Base-by-base conservation (phyloP, 2,888 invertebrate species). In the Caenorhabditis panamensis region DNA sequence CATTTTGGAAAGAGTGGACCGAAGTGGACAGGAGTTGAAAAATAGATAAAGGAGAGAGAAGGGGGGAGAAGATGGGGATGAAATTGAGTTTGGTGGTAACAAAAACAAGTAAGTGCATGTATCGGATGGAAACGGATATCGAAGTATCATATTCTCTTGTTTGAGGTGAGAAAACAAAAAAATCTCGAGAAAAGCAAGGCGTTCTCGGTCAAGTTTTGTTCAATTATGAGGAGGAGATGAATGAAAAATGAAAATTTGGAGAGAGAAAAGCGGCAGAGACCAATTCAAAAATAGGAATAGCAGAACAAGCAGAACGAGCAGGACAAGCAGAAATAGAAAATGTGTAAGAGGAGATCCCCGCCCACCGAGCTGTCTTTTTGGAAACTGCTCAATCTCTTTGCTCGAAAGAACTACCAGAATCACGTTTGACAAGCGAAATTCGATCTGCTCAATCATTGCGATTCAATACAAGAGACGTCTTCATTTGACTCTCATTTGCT, bases 341-440 rank as follows among this genome's bases (percentile, higher is more conserved):
- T 75, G 63, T 59, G 66, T 66, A 75, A 75, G 44, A 31, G 53
- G 73, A 73, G 58, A 64, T 22, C 28, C 26, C 63, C 71, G 73
- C 58, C 64, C 56, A 41, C 53, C 73, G 18, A 51, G 37, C 53
- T 61, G 61, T 44, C 41, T 62, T 69, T 61, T 37, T 11, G 13
- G 26, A 6, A 62, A 41, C 41, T 41, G 51, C 69, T 61, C 56
- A 31, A 31, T 31, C 28, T 58, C 36, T 26, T 18, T 28, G 54
- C 61, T 62, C 36, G 41, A 31, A 71, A 56, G 31, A 69, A 71
- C 62, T 54, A 22, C 22, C 22, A 61, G 61, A 61, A 61, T 47
- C 18, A 44, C 61, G 62, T 72, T 63, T 28, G 13, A n/a, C 18
- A 58, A 36, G 1, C 41, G 59, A 59, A 41, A 37, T 8, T 18